These are phyloP conservation scores for Miichthys miiuy DNA, from an alignment of 2,797 vertebrate genomes.

Conservation along the genomic window DNA sequence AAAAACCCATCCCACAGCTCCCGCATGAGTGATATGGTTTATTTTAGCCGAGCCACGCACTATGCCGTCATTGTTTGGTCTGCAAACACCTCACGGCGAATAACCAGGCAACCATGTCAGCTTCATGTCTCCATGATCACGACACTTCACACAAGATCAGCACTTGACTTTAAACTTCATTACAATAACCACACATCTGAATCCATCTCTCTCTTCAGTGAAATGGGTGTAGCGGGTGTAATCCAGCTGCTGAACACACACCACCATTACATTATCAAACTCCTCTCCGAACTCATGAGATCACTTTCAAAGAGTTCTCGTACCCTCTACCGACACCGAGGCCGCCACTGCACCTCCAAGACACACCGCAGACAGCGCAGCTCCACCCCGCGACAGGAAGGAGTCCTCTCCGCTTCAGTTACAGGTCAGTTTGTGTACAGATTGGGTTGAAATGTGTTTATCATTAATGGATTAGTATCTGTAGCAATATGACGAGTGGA, in stretches of 20 bases:
- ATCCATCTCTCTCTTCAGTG: not conserved
- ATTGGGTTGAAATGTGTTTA: not conserved
- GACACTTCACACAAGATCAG: not conserved
- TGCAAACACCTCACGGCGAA: not conserved
- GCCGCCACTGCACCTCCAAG: constrained; percentile 54
- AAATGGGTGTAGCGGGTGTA: not conserved
- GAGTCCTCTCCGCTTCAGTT: not conserved
- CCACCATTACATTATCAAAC: too few species aligned
- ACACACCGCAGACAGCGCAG: not conserved
- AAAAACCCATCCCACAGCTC: constrained; percentile 44
- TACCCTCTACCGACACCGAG: constrained; percentile 66
- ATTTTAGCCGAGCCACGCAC: constrained; percentile 11
- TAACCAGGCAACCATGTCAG: not conserved
- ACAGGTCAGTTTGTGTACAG: too few species aligned
- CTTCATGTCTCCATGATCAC: not conserved
- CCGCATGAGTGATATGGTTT: constrained; percentile 8
- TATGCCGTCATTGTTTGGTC: constrained; percentile 27
- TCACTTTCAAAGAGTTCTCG: constrained; percentile 39
- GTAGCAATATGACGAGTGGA: too few species aligned
- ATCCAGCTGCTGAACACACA: not conserved
- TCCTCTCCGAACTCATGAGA: accelerated
- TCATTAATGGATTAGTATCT: too few species aligned
- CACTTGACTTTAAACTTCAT: not conserved
- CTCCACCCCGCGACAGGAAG: not conserved
- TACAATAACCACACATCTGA: not conserved